Evolutionary conservation across 2,888 invertebrate genomes (phyloP).

Genomic region (Hirudinaria manillensis): DNA sequence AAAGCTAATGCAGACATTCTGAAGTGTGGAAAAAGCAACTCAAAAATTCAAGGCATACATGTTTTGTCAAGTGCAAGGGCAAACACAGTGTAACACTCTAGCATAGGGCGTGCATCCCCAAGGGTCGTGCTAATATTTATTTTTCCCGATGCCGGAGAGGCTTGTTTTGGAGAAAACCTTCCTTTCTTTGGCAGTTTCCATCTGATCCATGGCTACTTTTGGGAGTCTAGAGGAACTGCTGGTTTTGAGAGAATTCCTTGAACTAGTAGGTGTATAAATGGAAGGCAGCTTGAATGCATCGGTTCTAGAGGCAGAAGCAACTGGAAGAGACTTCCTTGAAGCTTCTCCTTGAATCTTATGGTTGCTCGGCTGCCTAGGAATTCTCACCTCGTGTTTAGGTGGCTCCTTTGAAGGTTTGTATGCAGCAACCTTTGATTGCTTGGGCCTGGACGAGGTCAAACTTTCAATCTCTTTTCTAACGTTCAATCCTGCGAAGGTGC

Average conservation of each 20-base stretch:
- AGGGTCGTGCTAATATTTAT: too few relatives aligned
- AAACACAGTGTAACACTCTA: too few relatives aligned
- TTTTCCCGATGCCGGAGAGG: too few relatives aligned
- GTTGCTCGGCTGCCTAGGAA: not conserved
- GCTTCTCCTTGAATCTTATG: slow-evolving; percentile 2
- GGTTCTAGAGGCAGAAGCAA: not conserved
- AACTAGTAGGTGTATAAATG: not conserved
- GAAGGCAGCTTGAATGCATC: slow-evolving; percentile 10
- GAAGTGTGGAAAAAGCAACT: too few relatives aligned
- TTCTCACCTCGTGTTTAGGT: not conserved
- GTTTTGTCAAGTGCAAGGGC: too few relatives aligned
- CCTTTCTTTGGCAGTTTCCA: not conserved
- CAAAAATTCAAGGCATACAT: too few relatives aligned
- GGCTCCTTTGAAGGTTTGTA: not conserved
- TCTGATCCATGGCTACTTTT: not conserved
- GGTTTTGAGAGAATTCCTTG: not conserved
- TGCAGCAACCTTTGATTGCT: not conserved
- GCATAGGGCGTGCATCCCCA: too few relatives aligned
- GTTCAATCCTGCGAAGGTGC: too few relatives aligned
- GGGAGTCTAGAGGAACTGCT: not conserved
- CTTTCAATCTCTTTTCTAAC: too few relatives aligned
- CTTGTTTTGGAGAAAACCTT: not conserved
- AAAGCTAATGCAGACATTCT: too few relatives aligned
- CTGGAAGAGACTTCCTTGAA: not conserved
- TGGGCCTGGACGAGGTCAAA: not conserved